Percentiles rank a stretch among this genome's conserved stretches.
These are phyloP conservation scores for Drosophila nigrodunni DNA, from an alignment of 1,140 invertebrate species.

Conservation along the genomic window DNA sequence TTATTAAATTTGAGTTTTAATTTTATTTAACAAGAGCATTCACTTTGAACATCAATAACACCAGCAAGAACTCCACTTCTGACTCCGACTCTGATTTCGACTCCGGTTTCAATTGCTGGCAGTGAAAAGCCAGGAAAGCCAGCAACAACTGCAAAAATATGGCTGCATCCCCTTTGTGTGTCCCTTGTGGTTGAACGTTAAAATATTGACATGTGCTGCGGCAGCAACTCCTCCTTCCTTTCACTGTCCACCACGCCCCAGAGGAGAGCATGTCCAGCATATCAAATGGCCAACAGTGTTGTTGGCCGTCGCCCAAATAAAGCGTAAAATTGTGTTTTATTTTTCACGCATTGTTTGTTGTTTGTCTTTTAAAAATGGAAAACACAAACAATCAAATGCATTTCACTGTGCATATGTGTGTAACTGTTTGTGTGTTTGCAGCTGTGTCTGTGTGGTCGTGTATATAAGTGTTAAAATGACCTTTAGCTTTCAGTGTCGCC, in stretches of 20 bases:
- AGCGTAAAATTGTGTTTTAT: slow-evolving; percentile 74
- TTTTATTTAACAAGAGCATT: slow-evolving; percentile 73
- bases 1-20: slow-evolving; percentile 75
- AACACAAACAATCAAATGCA: slow-evolving; percentile 78
- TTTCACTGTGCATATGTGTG: slow-evolving; percentile 52
- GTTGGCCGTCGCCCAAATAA: slow-evolving; percentile 69
- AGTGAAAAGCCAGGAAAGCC: slow-evolving; percentile 15
- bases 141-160: slow-evolving; percentile 25
- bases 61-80: slow-evolving; percentile 5
- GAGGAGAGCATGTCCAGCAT: slow-evolving; percentile 4
- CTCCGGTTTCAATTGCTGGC: slow-evolving; percentile 36
- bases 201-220: slow-evolving; percentile 76
- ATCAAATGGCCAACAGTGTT: slow-evolving; percentile 46
- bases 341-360: slow-evolving; percentile 54
- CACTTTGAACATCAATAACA: slow-evolving; percentile 79
- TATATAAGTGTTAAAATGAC: slow-evolving; percentile 63
- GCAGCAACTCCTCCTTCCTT: background rate
- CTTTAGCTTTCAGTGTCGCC: slow-evolving; percentile 72
- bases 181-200: slow-evolving; percentile 62
- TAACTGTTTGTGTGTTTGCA: slow-evolving; percentile 16
- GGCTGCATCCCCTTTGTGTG: slow-evolving; percentile 50
- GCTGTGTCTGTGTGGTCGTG: slow-evolving; percentile 21
- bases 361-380: slow-evolving; percentile 52
- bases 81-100: slow-evolving; percentile 4
- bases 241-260: background rate